Base-by-base conservation (phyloP, 2,113 vertebrate species). In the Erythrolamprus reginae region DNA sequence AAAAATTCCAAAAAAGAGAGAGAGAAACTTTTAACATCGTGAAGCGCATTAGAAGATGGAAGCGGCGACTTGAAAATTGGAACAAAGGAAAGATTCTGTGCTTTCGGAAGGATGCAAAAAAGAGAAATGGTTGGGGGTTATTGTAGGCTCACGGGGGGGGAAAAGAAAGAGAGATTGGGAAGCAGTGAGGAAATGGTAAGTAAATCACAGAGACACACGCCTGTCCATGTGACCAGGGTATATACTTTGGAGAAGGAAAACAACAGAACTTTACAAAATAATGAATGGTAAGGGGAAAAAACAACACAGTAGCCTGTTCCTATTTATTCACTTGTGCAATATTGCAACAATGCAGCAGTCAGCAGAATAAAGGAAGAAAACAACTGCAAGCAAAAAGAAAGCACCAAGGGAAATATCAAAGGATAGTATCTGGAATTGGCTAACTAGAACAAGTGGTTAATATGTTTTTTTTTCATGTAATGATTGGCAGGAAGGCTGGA, bases 201-300 rank as follows among this genome's bases (percentile, higher is more conserved):
- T 12, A 58, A 58, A 58, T 45, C 91, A 90, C 33, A 91, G 91
- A 91, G 56, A 26, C 94, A 92, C 93, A 90, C 88, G 83, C 47
- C 9, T 84, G 1, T 28, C 26, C 21, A 86, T 3, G 56, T 93
- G 94, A 95, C 95, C 92, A 86, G 92, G 65, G 86, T 48, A 93
- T 92, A 92, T 95, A 90, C 92, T 94, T 95, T 93, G 94, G 92
- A 94, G 53, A 94, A 87, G 65, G 90, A 93, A 95, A 95, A 93
- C 95, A 93, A 50, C 89, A 93, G 91, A 95, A 53, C 90, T 93
- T 93, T 91, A 92, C 91, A 95, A 95, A 95, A 93, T 92, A 96
- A 95, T 94, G 93, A 95, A 96, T 95, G 94, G 91, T 84, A 92
- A 24, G 87, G 92, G 2, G 3, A 58, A 58, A 87, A 92, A 96